phyloP scores from a whole-genome alignment of 2,888 invertebrate species.

The Pheosia gnoma region DNA sequence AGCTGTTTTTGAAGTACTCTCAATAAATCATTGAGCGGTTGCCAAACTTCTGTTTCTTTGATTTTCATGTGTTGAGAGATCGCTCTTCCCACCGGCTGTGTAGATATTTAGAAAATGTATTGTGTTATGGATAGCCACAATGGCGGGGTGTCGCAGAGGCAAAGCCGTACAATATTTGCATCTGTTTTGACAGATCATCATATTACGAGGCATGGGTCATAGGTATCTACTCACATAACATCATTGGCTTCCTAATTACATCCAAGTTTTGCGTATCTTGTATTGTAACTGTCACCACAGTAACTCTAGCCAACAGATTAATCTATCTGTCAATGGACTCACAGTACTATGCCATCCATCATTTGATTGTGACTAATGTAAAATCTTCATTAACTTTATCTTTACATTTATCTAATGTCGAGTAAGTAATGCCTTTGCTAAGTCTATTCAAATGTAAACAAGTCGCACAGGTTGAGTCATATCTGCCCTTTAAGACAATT shows the following conservation, averaged over 20 bases:
- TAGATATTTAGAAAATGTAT: neutral
- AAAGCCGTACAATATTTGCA: neutral
- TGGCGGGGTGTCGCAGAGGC: neutral
- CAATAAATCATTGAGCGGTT: slow-evolving; percentile 1
- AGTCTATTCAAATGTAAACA: neutral
- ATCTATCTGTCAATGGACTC: too few relatives aligned
- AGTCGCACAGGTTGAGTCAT: slow-evolving; percentile 8
- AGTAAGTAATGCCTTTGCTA: neutral
- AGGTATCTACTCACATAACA: too few relatives aligned
- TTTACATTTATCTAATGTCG: neutral
- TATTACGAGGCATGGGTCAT: too few relatives aligned
- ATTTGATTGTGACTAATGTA: neutral
- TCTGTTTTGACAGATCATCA: neutral
- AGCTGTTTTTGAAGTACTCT: neutral
- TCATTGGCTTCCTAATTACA: too few relatives aligned
- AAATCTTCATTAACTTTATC: neutral
- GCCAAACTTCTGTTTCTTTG: slow-evolving; percentile 3
- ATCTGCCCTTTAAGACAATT: slow-evolving; percentile 2
- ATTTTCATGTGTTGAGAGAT: slow-evolving; percentile 1
- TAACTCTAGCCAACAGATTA: too few relatives aligned
- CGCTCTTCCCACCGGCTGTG: neutral
- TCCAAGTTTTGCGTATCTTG: too few relatives aligned
- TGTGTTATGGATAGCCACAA: neutral
- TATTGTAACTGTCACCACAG: too few relatives aligned
- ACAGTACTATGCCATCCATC: too few relatives aligned